Percentiles rank a stretch among this genome's conserved stretches.
These are phyloP conservation scores for Drosophila dives DNA, from an alignment of 2,888 invertebrate genomes.

Conservation along the genomic window DNA sequence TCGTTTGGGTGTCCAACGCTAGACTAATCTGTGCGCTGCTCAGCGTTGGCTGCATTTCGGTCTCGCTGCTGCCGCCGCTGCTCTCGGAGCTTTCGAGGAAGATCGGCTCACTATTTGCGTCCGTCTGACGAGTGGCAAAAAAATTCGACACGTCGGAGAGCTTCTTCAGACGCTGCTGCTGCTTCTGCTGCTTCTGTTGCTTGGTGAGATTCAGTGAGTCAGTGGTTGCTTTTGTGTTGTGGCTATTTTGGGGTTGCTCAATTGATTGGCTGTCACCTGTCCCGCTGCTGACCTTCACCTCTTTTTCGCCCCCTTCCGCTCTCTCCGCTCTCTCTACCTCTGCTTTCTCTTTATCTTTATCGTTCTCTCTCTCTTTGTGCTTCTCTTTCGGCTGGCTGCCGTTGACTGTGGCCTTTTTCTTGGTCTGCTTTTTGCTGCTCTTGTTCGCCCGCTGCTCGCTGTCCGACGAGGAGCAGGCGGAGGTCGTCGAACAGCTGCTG, in stretches of 20 bases:
- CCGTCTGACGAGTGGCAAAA: slow-evolving; percentile 87
- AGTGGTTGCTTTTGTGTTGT: slow-evolving; percentile 40
- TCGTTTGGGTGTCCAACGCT: slow-evolving; percentile 83
- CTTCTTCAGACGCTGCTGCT: slow-evolving; percentile 87
- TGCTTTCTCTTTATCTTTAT: neutral
- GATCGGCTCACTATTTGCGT: slow-evolving; percentile 85
- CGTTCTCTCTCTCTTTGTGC: slow-evolving; percentile 8
- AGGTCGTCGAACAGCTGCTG: slow-evolving; percentile 79
- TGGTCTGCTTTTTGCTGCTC: slow-evolving; percentile 68
- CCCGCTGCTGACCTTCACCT: slow-evolving; percentile 38
- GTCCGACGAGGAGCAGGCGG: slow-evolving; percentile 70
- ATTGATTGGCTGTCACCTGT: slow-evolving; percentile 50
- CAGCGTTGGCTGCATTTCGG: slow-evolving; percentile 47
- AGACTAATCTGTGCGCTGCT: slow-evolving; percentile 71
- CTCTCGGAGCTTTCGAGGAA: slow-evolving; percentile 86
- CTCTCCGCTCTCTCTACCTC: neutral
- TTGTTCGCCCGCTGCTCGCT: slow-evolving; percentile 71
- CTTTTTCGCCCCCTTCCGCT: neutral
- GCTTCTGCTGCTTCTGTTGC: slow-evolving; percentile 17
- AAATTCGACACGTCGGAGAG: slow-evolving; percentile 91
- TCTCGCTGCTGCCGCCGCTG: slow-evolving; percentile 79
- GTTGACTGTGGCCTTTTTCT: slow-evolving; percentile 68
- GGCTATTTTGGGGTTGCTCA: slow-evolving; percentile 70
- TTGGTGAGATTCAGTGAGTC: slow-evolving; percentile 42
- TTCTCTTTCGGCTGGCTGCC: slow-evolving; percentile 45